Evolutionary conservation across 2,888 invertebrate genomes (phyloP).

Genomic region (Yponomeuta evonymella): DNA sequence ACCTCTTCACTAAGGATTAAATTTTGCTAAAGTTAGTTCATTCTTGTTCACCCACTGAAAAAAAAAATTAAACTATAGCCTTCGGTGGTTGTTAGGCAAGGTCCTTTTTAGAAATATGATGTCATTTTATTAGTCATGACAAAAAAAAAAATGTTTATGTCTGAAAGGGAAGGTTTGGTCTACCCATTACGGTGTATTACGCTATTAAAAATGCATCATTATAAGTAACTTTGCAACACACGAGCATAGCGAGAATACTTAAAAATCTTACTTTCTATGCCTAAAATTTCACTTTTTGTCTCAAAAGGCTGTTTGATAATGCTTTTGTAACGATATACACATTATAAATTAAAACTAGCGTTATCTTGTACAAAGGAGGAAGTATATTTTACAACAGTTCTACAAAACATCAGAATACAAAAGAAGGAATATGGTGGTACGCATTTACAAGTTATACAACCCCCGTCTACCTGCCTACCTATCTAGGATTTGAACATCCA

Average conservation of each 20-base stretch:
- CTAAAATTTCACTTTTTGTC: constrained; percentile 26
- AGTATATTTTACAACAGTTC: not conserved
- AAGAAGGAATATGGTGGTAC: not conserved
- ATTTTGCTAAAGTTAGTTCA: no score
- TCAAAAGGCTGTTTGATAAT: constrained; percentile 7
- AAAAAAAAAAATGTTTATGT: not conserved
- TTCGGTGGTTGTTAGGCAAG: no score
- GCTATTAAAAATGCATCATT: not conserved
- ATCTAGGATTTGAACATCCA: not conserved
- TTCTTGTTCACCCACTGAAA: no score
- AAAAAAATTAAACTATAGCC: no score
- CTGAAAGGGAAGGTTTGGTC: not conserved
- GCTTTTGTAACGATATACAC: not conserved
- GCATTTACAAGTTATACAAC: not conserved
- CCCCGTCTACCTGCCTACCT: not conserved
- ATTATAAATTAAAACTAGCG: not conserved
- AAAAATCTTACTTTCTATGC: constrained; percentile 14
- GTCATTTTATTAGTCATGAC: no score
- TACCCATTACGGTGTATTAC: not conserved
- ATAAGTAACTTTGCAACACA: not conserved
- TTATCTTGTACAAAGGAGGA: not conserved
- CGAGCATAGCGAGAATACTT: not conserved
- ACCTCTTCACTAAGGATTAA: no score
- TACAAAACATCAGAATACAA: not conserved
- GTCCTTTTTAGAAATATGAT: no score